These are phyloP conservation scores for Plecturocebus donacophilus DNA, from an alignment of 2,113 vertebrate species.

Conservation along the genomic window DNA sequence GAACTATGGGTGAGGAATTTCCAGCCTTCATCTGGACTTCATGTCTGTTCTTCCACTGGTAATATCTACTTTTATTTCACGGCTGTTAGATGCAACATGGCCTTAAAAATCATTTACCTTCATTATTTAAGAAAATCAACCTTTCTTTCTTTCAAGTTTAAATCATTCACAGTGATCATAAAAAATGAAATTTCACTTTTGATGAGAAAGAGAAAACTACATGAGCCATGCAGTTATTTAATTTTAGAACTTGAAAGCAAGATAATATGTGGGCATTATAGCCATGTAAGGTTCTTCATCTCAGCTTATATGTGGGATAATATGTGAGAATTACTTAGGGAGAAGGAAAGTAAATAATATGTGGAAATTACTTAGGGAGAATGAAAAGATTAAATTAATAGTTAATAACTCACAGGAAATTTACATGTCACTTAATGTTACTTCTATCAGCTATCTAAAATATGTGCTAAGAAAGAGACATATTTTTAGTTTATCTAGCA, in stretches of 20 bases:
- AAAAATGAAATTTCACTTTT: constrained; percentile 50
- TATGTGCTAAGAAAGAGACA: constrained; percentile 10
- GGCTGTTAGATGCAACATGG: not conserved
- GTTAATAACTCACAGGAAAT: not conserved
- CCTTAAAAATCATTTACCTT: not conserved
- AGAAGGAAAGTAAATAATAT: constrained; percentile 31
- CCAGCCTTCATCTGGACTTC: not conserved
- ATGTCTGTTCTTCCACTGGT: not conserved
- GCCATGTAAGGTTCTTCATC: too few species aligned
- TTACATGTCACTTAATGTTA: not conserved
- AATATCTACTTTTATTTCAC: not conserved
- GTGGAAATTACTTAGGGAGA: not conserved
- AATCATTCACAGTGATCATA: not conserved
- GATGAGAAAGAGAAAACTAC: constrained; percentile 1
- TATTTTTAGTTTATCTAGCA: not conserved
- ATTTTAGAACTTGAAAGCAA: constrained; percentile 53
- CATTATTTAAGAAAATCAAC: not conserved
- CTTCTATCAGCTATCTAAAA: not conserved
- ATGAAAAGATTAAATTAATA: constrained; percentile 3
- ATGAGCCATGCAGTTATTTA: not conserved
- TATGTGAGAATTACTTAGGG: not conserved
- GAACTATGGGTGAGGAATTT: not conserved
- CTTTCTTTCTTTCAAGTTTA: not conserved
- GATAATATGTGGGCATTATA: not conserved
- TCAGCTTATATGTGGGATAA: not conserved